These are phyloP conservation scores for Chlamydotis undulata DNA, from an alignment of 2,113 vertebrate species.

Conservation along the genomic window DNA sequence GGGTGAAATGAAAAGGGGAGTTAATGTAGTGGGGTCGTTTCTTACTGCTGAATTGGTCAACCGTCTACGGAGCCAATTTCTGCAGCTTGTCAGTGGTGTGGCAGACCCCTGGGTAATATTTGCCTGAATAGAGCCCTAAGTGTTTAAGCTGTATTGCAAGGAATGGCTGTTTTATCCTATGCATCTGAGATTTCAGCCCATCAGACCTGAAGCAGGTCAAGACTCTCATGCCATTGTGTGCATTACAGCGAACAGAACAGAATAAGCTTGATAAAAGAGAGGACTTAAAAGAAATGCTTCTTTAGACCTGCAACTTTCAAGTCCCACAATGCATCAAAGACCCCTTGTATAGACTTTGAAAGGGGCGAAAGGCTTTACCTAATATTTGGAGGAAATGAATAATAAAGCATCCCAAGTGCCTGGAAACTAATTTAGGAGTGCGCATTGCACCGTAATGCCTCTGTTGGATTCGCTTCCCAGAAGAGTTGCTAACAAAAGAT, in stretches of 20 bases:
- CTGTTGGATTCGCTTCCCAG: slow-evolving; percentile 42
- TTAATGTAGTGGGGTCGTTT: slow-evolving; percentile 47
- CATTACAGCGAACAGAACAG: slow-evolving; percentile 44
- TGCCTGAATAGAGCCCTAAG: slow-evolving; percentile 48
- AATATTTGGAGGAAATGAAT: slow-evolving; percentile 76
- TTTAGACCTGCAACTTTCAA: slow-evolving; percentile 70
- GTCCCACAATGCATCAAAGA: slow-evolving; percentile 74
- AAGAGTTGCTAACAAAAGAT: slow-evolving; percentile 67
- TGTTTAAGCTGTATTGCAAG: slow-evolving; percentile 17
- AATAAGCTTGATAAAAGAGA: slow-evolving; percentile 51
- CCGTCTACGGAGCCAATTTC: slow-evolving; percentile 51
- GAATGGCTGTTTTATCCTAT: slow-evolving; percentile 46
- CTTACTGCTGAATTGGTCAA: slow-evolving; percentile 51
- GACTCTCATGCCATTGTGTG: slow-evolving; percentile 49
- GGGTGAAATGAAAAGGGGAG: slow-evolving; percentile 48
- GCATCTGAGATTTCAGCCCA: slow-evolving; percentile 58
- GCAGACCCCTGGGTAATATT: slow-evolving; percentile 63
- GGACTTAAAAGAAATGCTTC: slow-evolving; percentile 58
- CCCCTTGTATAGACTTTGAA: slow-evolving; percentile 39
- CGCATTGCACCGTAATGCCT: slow-evolving; percentile 7
- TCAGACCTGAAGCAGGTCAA: slow-evolving; percentile 61
- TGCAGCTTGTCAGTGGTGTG: slow-evolving; percentile 43
- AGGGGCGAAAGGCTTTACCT: slow-evolving; percentile 53
- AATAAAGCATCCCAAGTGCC: slow-evolving; percentile 68
- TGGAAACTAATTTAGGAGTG: slow-evolving; percentile 74